Evolutionary conservation across 2,888 invertebrate species (phyloP), one percentile per base, ranked within the genome.

Genomic region (Atherix ibis): DNA sequence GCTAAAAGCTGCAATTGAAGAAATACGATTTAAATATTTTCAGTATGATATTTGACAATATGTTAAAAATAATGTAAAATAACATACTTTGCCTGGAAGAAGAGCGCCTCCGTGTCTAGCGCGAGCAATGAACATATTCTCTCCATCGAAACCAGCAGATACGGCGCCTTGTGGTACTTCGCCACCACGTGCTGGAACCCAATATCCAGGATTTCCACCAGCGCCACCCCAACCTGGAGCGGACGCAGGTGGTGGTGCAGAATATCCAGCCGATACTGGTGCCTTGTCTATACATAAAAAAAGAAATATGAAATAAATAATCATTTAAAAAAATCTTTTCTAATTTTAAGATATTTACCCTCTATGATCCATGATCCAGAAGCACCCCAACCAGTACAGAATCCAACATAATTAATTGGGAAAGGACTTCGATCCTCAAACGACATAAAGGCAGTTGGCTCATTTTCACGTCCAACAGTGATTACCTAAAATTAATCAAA

Each of bases 361-460:
- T 83, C 81, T 47, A 87, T 70, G 43, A 78, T 66, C 87, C 87
- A 88, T 27, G 76, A 68, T 22, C 87, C 87, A 34, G 62, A 65
- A 9, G 85, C 79, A 13, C 87, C 87, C 82, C 84, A 87, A 31
- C 84, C 85, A 29, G 87, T 87, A 62, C 83, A 81, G 18, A 85
- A 71, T 28, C 85, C 88, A 28, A 82, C 73, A 56, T 74, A 76
- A 40, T 69, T 70, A 36, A 87, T 69, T 9, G 70, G 70, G 54
- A 82, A 72, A 4, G 76, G 70, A 42, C 76, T 70, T 2, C 74
- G 73, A 50, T 85, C 81, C 18, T 70, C 61, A 67, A 74, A 80
- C 9, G 71, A 68, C 43, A 87, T 56, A 62, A 88, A 80, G 1
- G 85, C 76, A 8, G 70, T 68, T 10, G 67, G 65, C 49, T 79